Base-by-base conservation (phyloP, 1,140 invertebrate species). In the Mactra quadrangularis region DNA sequence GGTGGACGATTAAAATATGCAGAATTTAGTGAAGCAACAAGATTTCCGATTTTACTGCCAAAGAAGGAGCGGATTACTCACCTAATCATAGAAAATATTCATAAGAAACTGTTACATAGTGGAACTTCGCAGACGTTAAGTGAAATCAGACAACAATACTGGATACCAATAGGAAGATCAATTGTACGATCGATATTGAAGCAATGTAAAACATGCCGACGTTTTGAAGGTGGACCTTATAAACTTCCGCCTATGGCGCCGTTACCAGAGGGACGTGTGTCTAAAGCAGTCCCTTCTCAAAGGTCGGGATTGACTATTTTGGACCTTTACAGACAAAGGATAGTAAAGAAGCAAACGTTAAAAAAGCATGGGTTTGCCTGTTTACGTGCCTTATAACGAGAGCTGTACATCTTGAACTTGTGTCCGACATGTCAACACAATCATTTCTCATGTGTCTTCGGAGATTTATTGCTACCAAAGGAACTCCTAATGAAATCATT, bases 141-240 rank as follows among this genome's bases (percentile, higher is more conserved):
- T 33, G 2, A 70, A 35, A 52, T 81, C 25, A 57, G 64, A 70
- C 78, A 81, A 3, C 3, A 29, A 38, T 81, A 19, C 33, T 81
- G 77, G 64, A 68, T 70, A 38, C 77, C 50, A 0, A 31, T 45
- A 38, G 77, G 77, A 35, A 11, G 77, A 47, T 38, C 77, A n/a
- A 25, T 29, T 1, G 53, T 70, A 3, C 1, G 52, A 29, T 4
- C 35, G 19, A 52, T 81, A 11, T 45, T 81, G 41, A 38, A 47
- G 27, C 1, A 17, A n/a, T 81, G 77, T 66, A 9, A 3, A 59
- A 27, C 27, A 11, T 70, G 66, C 27, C 33, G 22, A 47, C 9
- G 33, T 17, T 9, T 17, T 11, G 35, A 70, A 35, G 66, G 66
- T 15, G 66, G 66, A 19, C 41, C 66, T n/a, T 70, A 70, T 50